Evolutionary conservation across 1,140 invertebrate genomes (phyloP).

Genomic region (Drosophila albomicans): DNA sequence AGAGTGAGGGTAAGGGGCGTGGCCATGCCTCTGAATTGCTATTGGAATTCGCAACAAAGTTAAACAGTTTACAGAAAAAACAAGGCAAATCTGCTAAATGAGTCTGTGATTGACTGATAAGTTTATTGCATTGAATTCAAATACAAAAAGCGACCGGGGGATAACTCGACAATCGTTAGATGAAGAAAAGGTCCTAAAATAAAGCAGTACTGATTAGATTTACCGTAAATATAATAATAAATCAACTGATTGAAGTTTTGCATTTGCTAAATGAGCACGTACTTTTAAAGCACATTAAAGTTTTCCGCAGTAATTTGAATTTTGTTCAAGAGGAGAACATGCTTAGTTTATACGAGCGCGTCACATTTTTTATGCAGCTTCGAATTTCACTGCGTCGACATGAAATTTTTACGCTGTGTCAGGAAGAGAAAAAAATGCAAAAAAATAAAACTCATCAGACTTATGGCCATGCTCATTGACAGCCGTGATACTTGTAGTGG

Average conservation of each 20-base stretch:
- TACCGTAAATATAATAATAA: background rate
- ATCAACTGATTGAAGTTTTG: conserved; percentile 1
- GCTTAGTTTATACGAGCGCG: conserved; percentile 1
- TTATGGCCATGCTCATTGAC: conserved; percentile 48
- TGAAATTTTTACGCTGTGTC: conserved; percentile 36
- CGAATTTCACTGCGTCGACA: conserved; percentile 21
- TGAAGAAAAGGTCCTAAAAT: background rate
- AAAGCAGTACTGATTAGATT: conserved; percentile 4
- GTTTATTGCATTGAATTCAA: conserved; percentile 28
- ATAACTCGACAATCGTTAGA: background rate
- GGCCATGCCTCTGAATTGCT: conserved; percentile 21
- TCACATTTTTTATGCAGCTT: conserved; percentile 29
- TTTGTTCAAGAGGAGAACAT: background rate
- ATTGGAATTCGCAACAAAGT: conserved; percentile 22
- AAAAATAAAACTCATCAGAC: conserved; percentile 46
- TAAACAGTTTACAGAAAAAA: conserved; percentile 28
- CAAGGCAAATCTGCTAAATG: conserved; percentile 31
- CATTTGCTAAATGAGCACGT: background rate
- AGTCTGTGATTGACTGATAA: conserved; percentile 26
- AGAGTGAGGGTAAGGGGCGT: conserved; percentile 5
- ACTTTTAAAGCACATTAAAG: conserved; percentile 14
- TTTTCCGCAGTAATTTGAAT: conserved; percentile 20
- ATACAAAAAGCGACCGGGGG: background rate
- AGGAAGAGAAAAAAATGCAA: conserved; percentile 13
- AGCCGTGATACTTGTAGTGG: conserved; percentile 28